A percentile compares a stretch with the other conserved stretches of the same genome.
phyloP scores from a whole-genome alignment of 2,113 vertebrate genomes.

The Crotalus viridis region DNA sequence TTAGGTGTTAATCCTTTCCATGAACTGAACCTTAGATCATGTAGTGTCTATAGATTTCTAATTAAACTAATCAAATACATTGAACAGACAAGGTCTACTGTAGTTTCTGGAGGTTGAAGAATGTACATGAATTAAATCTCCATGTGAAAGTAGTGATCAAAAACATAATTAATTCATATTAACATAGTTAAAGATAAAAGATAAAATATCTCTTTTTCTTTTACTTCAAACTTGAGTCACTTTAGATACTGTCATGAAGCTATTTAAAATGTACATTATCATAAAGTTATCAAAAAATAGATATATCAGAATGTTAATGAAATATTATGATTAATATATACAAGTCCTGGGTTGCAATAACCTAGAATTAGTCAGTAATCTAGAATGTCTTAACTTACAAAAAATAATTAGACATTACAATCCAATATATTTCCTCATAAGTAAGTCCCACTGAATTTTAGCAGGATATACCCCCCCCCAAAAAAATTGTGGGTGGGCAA shows the following conservation, averaged over 20 bases:
- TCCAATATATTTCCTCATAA: background rate
- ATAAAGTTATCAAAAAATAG: constrained; percentile 33
- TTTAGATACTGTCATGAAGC: constrained; percentile 43
- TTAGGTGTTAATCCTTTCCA: constrained; percentile 39
- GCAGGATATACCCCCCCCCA: background rate
- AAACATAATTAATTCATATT: constrained; percentile 71
- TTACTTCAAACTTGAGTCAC: constrained; percentile 48
- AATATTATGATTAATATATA: constrained; percentile 36
- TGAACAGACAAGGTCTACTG: constrained; percentile 64
- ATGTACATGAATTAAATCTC: constrained; percentile 69
- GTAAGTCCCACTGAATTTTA: background rate
- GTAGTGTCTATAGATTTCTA: constrained; percentile 57
- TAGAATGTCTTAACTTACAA: constrained; percentile 16
- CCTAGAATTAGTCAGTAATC: constrained; percentile 43
- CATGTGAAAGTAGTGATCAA: constrained; percentile 60
- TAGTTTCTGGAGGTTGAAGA: constrained; percentile 59
- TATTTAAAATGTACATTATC: constrained; percentile 44
- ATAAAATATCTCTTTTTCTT: constrained; percentile 50
- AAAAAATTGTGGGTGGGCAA: background rate
- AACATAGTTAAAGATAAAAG: constrained; percentile 60
- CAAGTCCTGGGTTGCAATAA: background rate
- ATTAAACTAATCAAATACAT: constrained; percentile 70
- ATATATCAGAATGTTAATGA: constrained; percentile 34
- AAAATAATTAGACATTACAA: constrained; percentile 30
- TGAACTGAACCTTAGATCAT: constrained; percentile 45